phyloP scores from a whole-genome alignment of 2,888 invertebrate genomes.

The Pyrocoelia pectoralis region DNA sequence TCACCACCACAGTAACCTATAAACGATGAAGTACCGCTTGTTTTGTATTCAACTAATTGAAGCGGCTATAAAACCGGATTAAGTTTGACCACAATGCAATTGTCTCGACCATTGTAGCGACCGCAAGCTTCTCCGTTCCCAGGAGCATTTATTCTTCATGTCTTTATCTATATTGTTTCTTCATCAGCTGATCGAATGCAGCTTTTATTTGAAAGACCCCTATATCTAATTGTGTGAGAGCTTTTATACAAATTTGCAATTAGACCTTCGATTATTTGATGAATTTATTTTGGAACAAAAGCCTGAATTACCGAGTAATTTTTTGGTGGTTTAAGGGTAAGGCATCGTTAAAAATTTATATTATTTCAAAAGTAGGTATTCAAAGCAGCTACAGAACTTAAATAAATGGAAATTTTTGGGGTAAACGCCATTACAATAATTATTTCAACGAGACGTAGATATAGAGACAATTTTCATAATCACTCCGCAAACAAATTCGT shows the following conservation, averaged over 20 bases:
- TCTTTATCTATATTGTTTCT: constrained; percentile 42
- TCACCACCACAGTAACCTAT: constrained; percentile 31
- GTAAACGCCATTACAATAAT: too few species aligned
- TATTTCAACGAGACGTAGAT: too few species aligned
- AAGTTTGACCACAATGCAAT: constrained; percentile 44
- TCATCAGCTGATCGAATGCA: constrained; percentile 38
- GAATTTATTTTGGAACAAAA: too few species aligned
- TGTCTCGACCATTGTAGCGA: constrained; percentile 40
- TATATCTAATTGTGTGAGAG: constrained; percentile 18
- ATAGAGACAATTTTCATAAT: too few species aligned
- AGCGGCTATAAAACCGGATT: constrained; percentile 42
- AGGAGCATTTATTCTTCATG: constrained; percentile 37
- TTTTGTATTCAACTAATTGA: constrained; percentile 37
- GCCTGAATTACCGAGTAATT: too few species aligned
- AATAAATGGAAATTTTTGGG: too few species aligned
- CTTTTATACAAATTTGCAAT: background rate
- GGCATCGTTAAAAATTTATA: too few species aligned
- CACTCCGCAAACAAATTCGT: too few species aligned
- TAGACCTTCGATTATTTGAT: too few species aligned
- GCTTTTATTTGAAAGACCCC: constrained; percentile 35
- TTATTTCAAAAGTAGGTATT: too few species aligned
- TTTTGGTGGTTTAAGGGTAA: too few species aligned
- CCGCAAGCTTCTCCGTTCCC: constrained; percentile 42
- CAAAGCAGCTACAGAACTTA: too few species aligned
- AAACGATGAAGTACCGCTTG: constrained; percentile 35